Evolutionary conservation across 2,113 vertebrate genomes (phyloP).

Genomic region (Hipposideros armiger): DNA sequence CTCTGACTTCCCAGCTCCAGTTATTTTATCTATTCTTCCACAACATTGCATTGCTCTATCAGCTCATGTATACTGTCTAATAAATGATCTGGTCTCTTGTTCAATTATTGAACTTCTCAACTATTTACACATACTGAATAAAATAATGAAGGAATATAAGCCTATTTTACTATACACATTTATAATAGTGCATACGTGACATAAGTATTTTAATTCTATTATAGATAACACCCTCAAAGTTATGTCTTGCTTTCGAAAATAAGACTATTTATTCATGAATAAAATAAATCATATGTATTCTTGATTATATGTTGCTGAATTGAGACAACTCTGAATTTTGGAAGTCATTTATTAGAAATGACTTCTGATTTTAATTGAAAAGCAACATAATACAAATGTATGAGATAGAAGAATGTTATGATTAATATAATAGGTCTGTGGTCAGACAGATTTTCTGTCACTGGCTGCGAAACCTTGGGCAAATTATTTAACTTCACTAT

Average conservation of each 20-base stretch:
- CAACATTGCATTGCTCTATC: too few relatives aligned
- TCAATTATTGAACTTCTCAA: not conserved
- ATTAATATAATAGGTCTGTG: not conserved
- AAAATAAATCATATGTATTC: not conserved
- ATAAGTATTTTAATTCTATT: not conserved
- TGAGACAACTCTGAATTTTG: conserved; percentile 10
- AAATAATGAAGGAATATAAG: not conserved
- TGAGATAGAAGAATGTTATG: not conserved
- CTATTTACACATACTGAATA: not conserved
- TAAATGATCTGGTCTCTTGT: not conserved
- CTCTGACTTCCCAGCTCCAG: not conserved
- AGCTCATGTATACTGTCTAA: not conserved
- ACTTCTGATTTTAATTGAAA: not conserved
- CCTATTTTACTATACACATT: not conserved
- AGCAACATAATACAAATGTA: not conserved
- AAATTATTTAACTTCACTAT: not conserved
- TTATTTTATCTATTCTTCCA: not conserved
- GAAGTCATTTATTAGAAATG: not conserved
- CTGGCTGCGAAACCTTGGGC: not conserved
- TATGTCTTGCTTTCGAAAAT: conserved; percentile 5
- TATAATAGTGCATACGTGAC: not conserved
- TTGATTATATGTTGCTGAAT: not conserved
- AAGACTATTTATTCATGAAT: not conserved
- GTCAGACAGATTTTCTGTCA: not conserved
- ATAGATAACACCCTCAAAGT: not conserved